Percentiles rank a stretch among this genome's conserved stretches.
Conservation (phyloP, 2,797 vertebrate genomes). For the Cossypha heuglini region DNA sequence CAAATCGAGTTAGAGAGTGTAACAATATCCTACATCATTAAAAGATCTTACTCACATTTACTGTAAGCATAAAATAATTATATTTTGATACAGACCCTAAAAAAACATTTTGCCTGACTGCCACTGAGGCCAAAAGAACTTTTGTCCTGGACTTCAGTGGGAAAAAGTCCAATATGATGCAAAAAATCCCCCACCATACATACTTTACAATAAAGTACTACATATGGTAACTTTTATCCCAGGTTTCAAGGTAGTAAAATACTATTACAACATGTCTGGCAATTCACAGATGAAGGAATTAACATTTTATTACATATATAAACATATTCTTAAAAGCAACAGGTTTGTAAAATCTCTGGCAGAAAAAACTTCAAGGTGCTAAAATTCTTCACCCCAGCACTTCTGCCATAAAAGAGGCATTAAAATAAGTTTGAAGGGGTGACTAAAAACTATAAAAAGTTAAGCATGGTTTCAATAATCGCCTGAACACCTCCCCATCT, state of each 20-base stretch:
- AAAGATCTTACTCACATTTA: conserved; percentile 24
- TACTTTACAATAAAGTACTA: background rate
- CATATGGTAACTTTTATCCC: conserved; percentile 51
- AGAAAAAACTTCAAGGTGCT: conserved; percentile 13
- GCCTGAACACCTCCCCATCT: background rate
- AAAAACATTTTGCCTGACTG: conserved; percentile 11
- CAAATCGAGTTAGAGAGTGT: background rate
- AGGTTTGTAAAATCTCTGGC: conserved; percentile 38
- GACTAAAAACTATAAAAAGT: background rate
- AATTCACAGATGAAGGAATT: conserved; percentile 43
- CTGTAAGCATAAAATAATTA: conserved; percentile 29
- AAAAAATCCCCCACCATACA: background rate
- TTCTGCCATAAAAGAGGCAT: background rate
- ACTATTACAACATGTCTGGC: conserved; percentile 59
- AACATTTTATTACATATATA: conserved; percentile 44
- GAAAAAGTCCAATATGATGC: background rate
- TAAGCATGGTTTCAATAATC: background rate
- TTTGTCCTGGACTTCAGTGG: background rate
- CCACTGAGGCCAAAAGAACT: background rate
- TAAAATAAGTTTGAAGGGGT: background rate
- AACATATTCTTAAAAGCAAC: conserved; percentile 56
- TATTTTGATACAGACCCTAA: conserved; percentile 24
- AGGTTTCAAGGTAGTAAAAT: conserved; percentile 30
- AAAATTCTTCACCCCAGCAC: conserved; percentile 5
- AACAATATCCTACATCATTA: background rate